Percentiles rank a stretch among this genome's conserved stretches.
Conservation (phyloP, 2,113 vertebrate genomes). For the Patagioenas fasciata region DNA sequence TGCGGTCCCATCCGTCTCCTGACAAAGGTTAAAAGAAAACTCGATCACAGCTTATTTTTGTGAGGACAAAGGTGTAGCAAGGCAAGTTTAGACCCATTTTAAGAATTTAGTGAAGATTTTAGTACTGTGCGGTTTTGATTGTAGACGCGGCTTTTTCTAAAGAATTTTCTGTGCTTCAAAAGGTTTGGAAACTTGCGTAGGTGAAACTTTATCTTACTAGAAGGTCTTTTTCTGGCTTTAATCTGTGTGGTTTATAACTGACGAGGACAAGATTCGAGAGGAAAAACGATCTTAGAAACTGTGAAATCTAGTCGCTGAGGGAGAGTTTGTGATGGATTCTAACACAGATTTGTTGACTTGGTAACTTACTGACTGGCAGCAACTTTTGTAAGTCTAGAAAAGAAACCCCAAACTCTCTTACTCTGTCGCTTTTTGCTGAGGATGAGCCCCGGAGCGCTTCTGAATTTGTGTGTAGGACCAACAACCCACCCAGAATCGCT, state of each 20-base stretch:
- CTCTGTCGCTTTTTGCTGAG: neutral
- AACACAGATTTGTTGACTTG: neutral
- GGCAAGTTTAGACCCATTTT: neutral
- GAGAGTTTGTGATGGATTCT: neutral
- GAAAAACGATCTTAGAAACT: neutral
- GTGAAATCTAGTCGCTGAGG: neutral
- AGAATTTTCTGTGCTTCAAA: neutral
- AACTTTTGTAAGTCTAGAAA: neutral
- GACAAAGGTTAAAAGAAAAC: neutral
- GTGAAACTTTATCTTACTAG: neutral
- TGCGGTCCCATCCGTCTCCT: accelerated
- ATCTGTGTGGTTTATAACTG: neutral
- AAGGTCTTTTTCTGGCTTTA: neutral
- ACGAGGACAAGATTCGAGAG: neutral
- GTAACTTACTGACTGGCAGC: neutral
- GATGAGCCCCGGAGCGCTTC: accelerated
- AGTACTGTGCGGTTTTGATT: neutral
- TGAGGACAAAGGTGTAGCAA: neutral
- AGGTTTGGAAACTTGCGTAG: neutral
- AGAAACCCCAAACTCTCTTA: neutral
- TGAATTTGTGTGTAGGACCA: neutral
- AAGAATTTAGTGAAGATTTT: neutral
- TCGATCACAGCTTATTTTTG: accelerated
- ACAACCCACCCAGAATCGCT: neutral
- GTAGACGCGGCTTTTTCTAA: neutral